Base-by-base conservation (phyloP, 2,113 vertebrate genomes). In the Accipiter cooperii region DNA sequence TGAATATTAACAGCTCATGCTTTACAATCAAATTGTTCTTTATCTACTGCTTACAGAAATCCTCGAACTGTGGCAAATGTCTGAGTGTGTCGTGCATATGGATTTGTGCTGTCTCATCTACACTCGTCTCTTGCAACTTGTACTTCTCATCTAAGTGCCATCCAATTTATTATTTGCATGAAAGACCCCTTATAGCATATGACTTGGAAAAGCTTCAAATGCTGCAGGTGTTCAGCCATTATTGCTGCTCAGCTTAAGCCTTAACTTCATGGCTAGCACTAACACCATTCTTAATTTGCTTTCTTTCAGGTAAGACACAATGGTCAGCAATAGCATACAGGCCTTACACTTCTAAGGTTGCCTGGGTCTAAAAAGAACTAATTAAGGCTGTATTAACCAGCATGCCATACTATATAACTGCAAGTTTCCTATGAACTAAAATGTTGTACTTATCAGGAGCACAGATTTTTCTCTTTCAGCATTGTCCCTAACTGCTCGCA, bases 1-100 rank as follows among this genome's bases (percentile, higher is more conserved):
- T 76, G 20, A 79, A 92, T 31, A 94, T 75, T 44, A 92, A 73
- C 75, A 95, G 70, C 47, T 90, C 22, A 2, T 90, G 88, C 40
- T 76, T 92, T 57, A 86, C 20, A 86, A 69, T 61, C n/a, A 73
- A 71, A 64, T 52, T 90, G 49, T 86, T 96, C 82, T 89, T 88
- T 79, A 93, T 92, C 40, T 68, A 17, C 61, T 89, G 17, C 42
- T 58, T 68, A 77, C 49, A 89, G 87, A 52, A 91, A 77, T 94
- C 68, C 64, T 87, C 80, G 26, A 87, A 84, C 80, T 77, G 58
- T 40, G 63, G 58, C 58, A 89, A 90, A 65, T 0, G 7, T 63
- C 83, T 60, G 44, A 93, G 75, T 60, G 44, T 92, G 75, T 40
- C 4, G 6, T 20, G 19, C 68, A 81, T 69, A 69, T 7, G 74